Evolutionary conservation across 2,113 vertebrate species (phyloP).

Genomic region (Crotophaga sulcirostris): DNA sequence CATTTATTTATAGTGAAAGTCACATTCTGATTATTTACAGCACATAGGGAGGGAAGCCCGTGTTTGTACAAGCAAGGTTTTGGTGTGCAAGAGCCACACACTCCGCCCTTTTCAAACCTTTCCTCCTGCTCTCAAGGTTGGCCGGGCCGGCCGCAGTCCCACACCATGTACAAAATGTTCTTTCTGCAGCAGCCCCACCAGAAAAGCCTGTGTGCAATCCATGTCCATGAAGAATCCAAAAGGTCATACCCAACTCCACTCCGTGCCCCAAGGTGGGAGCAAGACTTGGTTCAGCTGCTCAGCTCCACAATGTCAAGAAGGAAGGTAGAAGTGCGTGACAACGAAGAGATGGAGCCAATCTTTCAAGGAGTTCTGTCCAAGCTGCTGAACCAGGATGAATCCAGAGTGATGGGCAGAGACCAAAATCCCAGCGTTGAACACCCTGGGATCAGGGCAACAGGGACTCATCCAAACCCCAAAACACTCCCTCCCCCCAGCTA

Average conservation of each 20-base stretch:
- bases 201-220: neutral
- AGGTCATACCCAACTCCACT: neutral
- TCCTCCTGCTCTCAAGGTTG: conserved; percentile 7
- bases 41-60: conserved; percentile 53
- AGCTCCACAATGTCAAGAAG: no score
- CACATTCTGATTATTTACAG: conserved; percentile 77
- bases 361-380: neutral
- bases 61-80: conserved; percentile 28
- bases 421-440: neutral
- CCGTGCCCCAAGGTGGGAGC: no score
- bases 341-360: neutral
- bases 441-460: neutral
- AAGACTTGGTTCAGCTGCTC: no score
- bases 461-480: neutral
- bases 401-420: neutral
- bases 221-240: neutral
- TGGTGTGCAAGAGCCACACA: conserved; percentile 22
- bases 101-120: neutral
- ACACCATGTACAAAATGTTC: neutral
- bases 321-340: no score
- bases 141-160: neutral
- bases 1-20: conserved; percentile 81
- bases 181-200: neutral
- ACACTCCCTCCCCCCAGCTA: neutral
- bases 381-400: neutral